Conservation (phyloP, 2,113 vertebrate genomes). For the Nerophis lumbriciformis region DNA sequence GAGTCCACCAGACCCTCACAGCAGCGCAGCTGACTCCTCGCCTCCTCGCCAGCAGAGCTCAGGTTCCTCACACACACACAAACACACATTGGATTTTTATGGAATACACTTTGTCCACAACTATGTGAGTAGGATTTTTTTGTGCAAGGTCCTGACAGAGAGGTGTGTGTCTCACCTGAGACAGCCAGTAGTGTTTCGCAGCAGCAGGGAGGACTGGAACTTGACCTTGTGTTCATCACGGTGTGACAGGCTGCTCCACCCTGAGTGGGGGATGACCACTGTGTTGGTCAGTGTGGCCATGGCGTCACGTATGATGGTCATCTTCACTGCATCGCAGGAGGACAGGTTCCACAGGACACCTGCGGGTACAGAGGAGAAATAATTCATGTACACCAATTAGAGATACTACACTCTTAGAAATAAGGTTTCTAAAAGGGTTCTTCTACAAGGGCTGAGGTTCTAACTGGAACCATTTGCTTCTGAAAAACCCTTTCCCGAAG, state of each 20-base stretch:
- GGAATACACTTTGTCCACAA: too few species aligned
- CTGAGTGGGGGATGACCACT: constrained; percentile 94
- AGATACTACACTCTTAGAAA: too few species aligned
- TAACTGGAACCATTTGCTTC: too few species aligned
- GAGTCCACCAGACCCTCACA: constrained; percentile 95
- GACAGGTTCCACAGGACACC: constrained; percentile 98
- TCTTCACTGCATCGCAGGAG: constrained; percentile 93
- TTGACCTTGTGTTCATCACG: constrained; percentile 91
- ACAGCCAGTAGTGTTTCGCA: constrained; percentile 94
- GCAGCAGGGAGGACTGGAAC: constrained; percentile 90
- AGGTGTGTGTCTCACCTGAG: constrained; percentile 76
- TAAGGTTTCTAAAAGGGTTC: too few species aligned
- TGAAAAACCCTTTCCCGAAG: too few species aligned
- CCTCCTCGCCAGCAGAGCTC: constrained; percentile 94
- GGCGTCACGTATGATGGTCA: constrained; percentile 95
- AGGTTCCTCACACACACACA: constrained; percentile 78
- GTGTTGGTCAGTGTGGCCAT: constrained; percentile 89
- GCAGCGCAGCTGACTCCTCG: constrained; percentile 88
- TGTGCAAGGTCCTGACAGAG: background rate
- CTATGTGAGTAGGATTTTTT: too few species aligned
- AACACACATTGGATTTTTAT: constrained; percentile 6
- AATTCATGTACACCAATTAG: background rate
- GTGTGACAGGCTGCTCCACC: constrained; percentile 89
- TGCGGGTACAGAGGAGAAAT: constrained; percentile 29
- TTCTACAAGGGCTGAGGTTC: too few species aligned